Evolutionary conservation across 2,888 invertebrate species (phyloP).

Genomic region (Leistus spinibarbis): DNA sequence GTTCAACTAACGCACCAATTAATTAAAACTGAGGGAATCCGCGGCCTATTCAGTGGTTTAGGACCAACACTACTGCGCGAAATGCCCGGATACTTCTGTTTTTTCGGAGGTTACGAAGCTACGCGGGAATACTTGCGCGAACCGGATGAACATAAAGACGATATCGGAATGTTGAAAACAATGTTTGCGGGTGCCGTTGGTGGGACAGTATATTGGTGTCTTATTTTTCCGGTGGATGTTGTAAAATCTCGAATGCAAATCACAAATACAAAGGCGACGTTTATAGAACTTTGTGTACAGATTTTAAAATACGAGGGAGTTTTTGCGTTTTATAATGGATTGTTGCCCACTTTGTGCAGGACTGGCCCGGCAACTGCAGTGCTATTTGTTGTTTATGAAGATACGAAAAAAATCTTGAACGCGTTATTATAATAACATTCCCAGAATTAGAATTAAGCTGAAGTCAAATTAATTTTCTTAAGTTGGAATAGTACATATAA

Average conservation of each 20-base stretch:
- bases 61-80: constrained; percentile 91
- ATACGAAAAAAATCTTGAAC: constrained; percentile 78
- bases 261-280: constrained; percentile 67
- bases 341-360: constrained; percentile 91
- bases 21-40: constrained; percentile 73
- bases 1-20: constrained; percentile 75
- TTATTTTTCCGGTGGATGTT: constrained; percentile 95
- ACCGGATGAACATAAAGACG: constrained; percentile 73
- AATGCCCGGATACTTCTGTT: constrained; percentile 99
- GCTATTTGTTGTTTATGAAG: constrained; percentile 94
- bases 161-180: constrained; percentile 79
- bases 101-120: constrained; percentile 97
- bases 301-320: constrained; percentile 78
- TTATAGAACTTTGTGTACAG: constrained; percentile 67
- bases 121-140: constrained; percentile 64
- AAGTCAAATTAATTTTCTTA: too few relatives aligned
- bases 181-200: constrained; percentile 91
- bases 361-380: constrained; percentile 96
- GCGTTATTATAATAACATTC: constrained; percentile 41
- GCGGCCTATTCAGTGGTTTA: constrained; percentile 86
- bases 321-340: constrained; percentile 87
- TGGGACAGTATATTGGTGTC: constrained; percentile 88
- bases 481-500: too few relatives aligned
- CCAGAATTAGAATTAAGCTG: too few relatives aligned
- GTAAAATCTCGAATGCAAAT: constrained; percentile 97